A percentile compares a stretch with the other conserved stretches of the same genome.
phyloP scores from a whole-genome alignment of 2,797 vertebrate species.

The Chelon auratus region DNA sequence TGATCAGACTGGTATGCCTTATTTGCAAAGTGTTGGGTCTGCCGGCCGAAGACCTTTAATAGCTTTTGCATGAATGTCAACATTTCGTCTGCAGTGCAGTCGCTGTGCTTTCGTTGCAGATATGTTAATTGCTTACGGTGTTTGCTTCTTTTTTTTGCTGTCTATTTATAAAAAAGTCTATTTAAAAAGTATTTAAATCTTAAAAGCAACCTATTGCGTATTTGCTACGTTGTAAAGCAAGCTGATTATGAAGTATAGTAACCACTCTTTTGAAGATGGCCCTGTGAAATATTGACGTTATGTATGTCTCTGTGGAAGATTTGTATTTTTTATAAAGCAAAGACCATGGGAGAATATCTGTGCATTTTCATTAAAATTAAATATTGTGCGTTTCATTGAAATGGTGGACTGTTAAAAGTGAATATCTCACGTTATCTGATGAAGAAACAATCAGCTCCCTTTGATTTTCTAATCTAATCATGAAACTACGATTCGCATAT shows the following conservation, averaged over 20 bases:
- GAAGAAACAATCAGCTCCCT: neutral
- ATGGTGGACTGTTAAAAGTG: constrained; percentile 23
- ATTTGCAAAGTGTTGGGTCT: constrained; percentile 82
- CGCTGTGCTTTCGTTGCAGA: constrained; percentile 76
- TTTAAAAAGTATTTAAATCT: constrained; percentile 68
- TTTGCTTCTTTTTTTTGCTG: constrained; percentile 71
- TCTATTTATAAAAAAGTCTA: constrained; percentile 67
- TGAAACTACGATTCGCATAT: neutral
- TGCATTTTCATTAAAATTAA: constrained; percentile 67
- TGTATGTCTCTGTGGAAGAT: constrained; percentile 87
- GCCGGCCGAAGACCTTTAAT: constrained; percentile 82
- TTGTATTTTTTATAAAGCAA: constrained; percentile 92
- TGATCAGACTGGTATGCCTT: constrained; percentile 85
- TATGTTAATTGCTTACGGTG: constrained; percentile 74
- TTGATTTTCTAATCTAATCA: neutral
- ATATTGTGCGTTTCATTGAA: constrained; percentile 65
- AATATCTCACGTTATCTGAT: neutral
- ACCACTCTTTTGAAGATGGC: constrained; percentile 68
- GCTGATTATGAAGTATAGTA: constrained; percentile 47
- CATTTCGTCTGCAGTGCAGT: constrained; percentile 68
- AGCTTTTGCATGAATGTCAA: constrained; percentile 91
- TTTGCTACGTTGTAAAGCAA: constrained; percentile 57
- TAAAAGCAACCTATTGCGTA: constrained; percentile 62
- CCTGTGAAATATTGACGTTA: constrained; percentile 87
- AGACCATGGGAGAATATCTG: constrained; percentile 46